Base-by-base conservation (phyloP, 1,140 invertebrate species). In the Magallana angulata region DNA sequence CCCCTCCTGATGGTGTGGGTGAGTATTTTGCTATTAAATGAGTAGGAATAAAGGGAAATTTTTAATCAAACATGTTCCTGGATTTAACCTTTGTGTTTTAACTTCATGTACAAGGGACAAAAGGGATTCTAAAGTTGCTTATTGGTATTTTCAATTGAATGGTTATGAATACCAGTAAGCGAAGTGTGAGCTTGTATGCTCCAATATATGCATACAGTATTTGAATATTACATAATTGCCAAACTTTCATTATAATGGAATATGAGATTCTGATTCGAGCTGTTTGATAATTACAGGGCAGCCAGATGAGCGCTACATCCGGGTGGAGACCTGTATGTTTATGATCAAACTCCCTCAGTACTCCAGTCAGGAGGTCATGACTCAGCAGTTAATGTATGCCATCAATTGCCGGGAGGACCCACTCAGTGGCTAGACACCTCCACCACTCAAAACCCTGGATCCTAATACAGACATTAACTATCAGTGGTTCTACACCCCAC, bases 311-410 rank as follows among this genome's bases (percentile, higher is more conserved):
- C 90, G 94, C 1, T 94, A 93, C 87, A 94, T 95, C 57, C 89
- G 94, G 59, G 94, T 94, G 14, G 94, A 95, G 89, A 95, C 94
- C 0, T 95, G 94, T 88, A 94, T 95, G 94, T 95, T 95, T 85
- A 95, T 95, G 94, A 92, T 95, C 62, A 95, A 95, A 89, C 90
- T 95, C 9, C 94, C 94, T 4, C 94, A 94, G 90, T 95, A 95
- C 87, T 92, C 93, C 9, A 90, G 90, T 85, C 91, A 93, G 71
- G 93, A 94, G 90, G 89, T 95, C 1, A 95, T 95, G 94, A 91
- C 90, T 14, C 91, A 94, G 80, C 89, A 92, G 87, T 90, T 95
- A 0, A 89, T 94, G 83, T 95, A 94, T 90, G 94, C 94, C 82
- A 93, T 95, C 86, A 90, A 94, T 88, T 94, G 94, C 84, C 87